These are phyloP conservation scores for Tachina fera DNA, from an alignment of 2,888 invertebrate species.

Conservation along the genomic window DNA sequence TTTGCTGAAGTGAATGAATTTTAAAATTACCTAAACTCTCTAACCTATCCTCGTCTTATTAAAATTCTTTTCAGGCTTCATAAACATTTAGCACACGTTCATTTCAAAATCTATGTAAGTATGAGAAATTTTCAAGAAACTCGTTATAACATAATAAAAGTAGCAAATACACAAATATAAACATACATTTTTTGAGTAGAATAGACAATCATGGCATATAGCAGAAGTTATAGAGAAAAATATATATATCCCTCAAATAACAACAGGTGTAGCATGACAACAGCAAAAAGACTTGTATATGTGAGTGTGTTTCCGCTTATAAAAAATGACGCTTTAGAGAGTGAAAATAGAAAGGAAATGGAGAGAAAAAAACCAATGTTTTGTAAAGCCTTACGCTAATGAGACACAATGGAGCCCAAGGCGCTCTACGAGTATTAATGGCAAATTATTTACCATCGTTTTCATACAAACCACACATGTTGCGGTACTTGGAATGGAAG, in stretches of 20 bases:
- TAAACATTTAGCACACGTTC: constrained; percentile 13
- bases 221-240: not conserved
- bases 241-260: constrained; percentile 52
- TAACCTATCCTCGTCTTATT: not conserved
- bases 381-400: constrained; percentile 57
- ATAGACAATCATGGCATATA: not conserved
- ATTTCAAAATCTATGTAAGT: no score
- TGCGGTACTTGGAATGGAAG: not conserved
- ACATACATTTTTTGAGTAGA: not conserved
- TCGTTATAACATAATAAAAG: constrained; percentile 38
- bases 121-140: not conserved
- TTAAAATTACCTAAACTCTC: not conserved
- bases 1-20: no score
- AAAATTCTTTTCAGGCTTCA: not conserved
- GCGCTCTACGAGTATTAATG: constrained; percentile 37
- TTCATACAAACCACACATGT: not conserved
- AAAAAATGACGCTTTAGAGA: not conserved
- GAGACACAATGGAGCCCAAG: constrained; percentile 53
- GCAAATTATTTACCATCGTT: not conserved
- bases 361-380: constrained; percentile 7
- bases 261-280: constrained; percentile 60
- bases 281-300: not conserved
- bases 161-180: not conserved
- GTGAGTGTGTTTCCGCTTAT: not conserved
- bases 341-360: constrained; percentile 27